Evolutionary conservation across 2,797 vertebrate genomes (phyloP), one percentile per base, ranked within the genome.

Genomic region (Sebastes paucispinis): DNA sequence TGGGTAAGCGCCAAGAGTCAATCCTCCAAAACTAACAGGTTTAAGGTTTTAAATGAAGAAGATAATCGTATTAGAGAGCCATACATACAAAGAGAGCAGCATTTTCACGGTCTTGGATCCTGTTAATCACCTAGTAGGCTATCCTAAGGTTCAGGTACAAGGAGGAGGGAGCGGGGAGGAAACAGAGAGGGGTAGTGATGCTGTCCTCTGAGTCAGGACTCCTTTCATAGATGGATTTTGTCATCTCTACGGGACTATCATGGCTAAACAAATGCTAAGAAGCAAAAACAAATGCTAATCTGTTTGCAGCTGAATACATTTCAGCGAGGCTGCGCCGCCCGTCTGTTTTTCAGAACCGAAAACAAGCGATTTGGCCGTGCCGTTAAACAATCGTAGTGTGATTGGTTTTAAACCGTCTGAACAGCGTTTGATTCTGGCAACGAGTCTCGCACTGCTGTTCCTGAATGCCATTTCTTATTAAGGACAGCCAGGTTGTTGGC

Each of bases 21-120:
- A 95, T 94, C 93, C 91, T 85, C 92, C 92, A 94, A 93, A 92
- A 90, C 93, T 94, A 94, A 95, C 93, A 90, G 92, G 93, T 94
- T 96, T 96, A 95, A 89, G 88, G 90, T 87, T 93, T 92, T 91
- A 94, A 94, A 95, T 94, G 78, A 93, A 89, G 92, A 88, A 90
- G 89, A 88, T 95, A 95, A 96, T 95, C 90, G 81, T 87, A 94
- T 95, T 95, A 94, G 78, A 83, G 84, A 82, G 78, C 83, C 87
- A 89, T 80, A 87, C 82, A 64, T 84, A 93, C 88, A 92, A 90
- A 94, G 89, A 80, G 80, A 91, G 90, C 50, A 14, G 77, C 79
- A 83, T 91, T 92, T 93, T 92, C 90, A 90, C 83, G 82, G 73
- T 90, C 77, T 84, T 72, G 76, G 88, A 94, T 90, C 89, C 82